A percentile compares a stretch with the other conserved stretches of the same genome.
phyloP scores from a whole-genome alignment of 2,797 vertebrate genomes.

The Eidolon dupreanum region DNA sequence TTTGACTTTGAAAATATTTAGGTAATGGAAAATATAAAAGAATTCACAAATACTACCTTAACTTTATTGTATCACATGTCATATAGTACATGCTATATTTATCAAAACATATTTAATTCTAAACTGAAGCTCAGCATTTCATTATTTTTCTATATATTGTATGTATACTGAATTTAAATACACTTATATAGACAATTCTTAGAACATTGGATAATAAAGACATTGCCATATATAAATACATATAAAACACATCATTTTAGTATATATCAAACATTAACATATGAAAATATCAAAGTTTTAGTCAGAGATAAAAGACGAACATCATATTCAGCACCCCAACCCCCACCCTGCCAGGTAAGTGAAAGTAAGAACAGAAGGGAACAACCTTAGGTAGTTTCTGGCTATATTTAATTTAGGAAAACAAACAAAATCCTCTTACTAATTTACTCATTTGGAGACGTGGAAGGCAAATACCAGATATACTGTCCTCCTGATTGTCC shows the following conservation, averaged over 20 bases:
- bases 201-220: neutral
- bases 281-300: neutral
- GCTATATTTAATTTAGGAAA: neutral
- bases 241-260: neutral
- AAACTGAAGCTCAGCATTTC: neutral
- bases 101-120: neutral
- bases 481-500: neutral
- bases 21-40: neutral
- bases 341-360: neutral
- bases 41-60: neutral
- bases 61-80: neutral
- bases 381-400: neutral
- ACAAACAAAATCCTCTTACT: neutral
- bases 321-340: neutral
- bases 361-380: neutral
- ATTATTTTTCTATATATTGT: neutral
- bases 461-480: neutral
- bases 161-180: neutral
- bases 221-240: neutral
- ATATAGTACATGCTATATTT: neutral
- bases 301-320: neutral
- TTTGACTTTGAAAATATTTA: constrained; percentile 43
- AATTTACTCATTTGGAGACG: neutral
- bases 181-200: neutral
- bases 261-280: neutral